Evolutionary conservation across 2,797 vertebrate species (phyloP).

Genomic region (Enteromius fasciolatus): DNA sequence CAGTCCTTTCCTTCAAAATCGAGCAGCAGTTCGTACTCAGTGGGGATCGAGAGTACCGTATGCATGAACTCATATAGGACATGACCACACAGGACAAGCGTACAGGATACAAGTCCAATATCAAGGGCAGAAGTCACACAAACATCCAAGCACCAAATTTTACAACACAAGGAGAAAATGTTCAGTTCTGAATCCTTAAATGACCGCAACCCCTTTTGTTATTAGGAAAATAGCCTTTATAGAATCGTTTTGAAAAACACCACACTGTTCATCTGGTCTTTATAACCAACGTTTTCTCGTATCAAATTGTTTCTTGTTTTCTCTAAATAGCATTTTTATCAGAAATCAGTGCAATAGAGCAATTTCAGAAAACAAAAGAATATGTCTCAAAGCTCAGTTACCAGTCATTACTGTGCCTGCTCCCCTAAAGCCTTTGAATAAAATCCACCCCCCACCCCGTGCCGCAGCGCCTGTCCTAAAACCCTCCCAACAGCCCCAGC

Average conservation of each 20-base stretch:
- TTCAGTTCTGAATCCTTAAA: constrained; percentile 57
- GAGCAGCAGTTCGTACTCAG: constrained; percentile 51
- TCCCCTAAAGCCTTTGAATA: constrained; percentile 60
- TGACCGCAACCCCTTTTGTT: constrained; percentile 51
- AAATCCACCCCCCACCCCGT: constrained; percentile 20
- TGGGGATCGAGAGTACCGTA: constrained; percentile 57
- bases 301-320: constrained; percentile 66
- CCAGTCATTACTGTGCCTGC: constrained; percentile 56
- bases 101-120: constrained; percentile 63
- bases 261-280: constrained; percentile 61
- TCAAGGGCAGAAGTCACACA: constrained; percentile 63
- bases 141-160: constrained; percentile 64
- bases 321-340: constrained; percentile 66
- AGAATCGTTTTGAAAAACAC: constrained; percentile 64
- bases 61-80: constrained; percentile 57
- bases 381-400: constrained; percentile 64
- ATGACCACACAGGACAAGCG: constrained; percentile 61
- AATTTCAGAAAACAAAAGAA: constrained; percentile 70
- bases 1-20: constrained; percentile 49
- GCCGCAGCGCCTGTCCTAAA: neutral
- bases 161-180: constrained; percentile 61
- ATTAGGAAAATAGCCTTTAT: constrained; percentile 67
- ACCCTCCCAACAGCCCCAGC: constrained; percentile 51
- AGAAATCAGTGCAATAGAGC: constrained; percentile 77
- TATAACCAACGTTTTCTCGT: constrained; percentile 60